Conservation (phyloP, 2,113 vertebrate species). For the Calidris pugnax region DNA sequence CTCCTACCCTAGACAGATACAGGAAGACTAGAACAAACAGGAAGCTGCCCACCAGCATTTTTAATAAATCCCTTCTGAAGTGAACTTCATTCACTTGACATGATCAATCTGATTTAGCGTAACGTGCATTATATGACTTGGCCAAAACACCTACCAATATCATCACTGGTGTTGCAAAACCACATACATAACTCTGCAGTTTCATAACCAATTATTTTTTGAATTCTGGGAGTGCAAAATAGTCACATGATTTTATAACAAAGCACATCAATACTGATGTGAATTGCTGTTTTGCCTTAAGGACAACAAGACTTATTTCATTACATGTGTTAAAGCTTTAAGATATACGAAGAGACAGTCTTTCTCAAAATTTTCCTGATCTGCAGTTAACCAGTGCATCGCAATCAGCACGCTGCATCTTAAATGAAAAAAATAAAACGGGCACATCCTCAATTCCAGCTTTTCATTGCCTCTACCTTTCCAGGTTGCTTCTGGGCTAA, state of each 20-base stretch:
- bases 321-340: not conserved
- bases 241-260: not conserved
- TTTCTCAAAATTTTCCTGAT: not conserved
- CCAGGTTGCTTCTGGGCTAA: not conserved
- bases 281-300: not conserved
- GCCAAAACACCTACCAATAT: not conserved
- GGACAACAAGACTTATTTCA: not conserved
- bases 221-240: not conserved
- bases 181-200: not conserved
- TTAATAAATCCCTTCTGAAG: not conserved
- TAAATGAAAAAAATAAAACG: not conserved
- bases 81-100: not conserved
- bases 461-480: not conserved
- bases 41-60: not conserved
- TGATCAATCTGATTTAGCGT: not conserved
- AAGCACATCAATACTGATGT: not conserved
- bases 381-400: not conserved
- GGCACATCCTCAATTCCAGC: not conserved
- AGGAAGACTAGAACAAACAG: not conserved
- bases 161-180: slow-evolving; percentile 14
- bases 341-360: not conserved
- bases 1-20: not conserved
- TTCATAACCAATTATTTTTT: slow-evolving; percentile 6
- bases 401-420: not conserved
- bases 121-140: not conserved